Base-by-base conservation (phyloP, 2,797 vertebrate genomes). In the Rhinoraja longicauda region DNA sequence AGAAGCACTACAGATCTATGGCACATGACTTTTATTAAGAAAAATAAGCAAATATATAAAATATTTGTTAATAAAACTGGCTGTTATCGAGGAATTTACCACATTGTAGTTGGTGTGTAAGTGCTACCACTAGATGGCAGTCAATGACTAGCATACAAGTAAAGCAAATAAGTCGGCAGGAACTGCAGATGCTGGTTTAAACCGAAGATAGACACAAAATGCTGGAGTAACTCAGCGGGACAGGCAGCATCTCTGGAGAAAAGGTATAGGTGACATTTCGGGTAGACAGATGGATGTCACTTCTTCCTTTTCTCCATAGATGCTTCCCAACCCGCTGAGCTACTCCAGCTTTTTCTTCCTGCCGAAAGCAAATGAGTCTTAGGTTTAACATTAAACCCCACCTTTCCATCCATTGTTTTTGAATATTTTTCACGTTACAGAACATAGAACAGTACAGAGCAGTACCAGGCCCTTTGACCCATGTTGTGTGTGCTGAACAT, bases 121-220 rank as follows among this genome's bases (percentile, higher is more conserved):
- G n/a, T n/a, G 17, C n/a, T 19, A 67, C 12, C 84, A 88, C n/a
- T 67, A 88, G 84, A 32, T 88, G 84, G 84, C 84, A 21, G 84
- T 88, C 59, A 88, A 67, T 88, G n/a, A 36, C 21, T 21, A 19
- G n/a, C 19, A n/a, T 19, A 36, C 17, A 36, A 88, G 17, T 9
- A 88, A 78, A 77, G n/a, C 26, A n/a, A 32, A 64, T 24, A 45
- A 8, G 7, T 19, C 57, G 0, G 4, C 45, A 53, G 45, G 45
- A 53, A 53, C 45, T 53, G 45, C 4, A 53, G 45, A 5, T 53
- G 45, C 45, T 53, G 4, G 45, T 53, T 53, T 53, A 53, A 53
- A 53, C 45, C 0, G 45, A 45, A 45, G 45, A 45, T 6, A 53
- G 45, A 53, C 45, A 4, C 45, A 53, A 5, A 53, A 53, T 53